Percentiles rank a stretch among this genome's conserved stretches.
These are phyloP conservation scores for Argopecten irradians DNA, from an alignment of 1,140 invertebrate species.

Conservation along the genomic window DNA sequence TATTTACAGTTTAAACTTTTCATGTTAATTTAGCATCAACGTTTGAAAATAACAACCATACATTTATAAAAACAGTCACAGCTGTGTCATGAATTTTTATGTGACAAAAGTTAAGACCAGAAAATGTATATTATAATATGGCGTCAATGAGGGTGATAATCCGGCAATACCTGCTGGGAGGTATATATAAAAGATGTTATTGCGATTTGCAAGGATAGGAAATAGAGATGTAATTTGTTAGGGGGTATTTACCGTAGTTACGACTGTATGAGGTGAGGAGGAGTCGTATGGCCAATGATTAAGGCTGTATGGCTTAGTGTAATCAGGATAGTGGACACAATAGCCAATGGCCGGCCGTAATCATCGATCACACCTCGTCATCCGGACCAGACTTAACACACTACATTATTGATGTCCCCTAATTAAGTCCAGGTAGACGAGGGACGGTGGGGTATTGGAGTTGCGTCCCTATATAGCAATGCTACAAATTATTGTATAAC, in stretches of 20 bases:
- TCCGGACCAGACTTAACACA: not conserved
- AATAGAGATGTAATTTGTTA: not conserved
- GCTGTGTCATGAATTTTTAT: too few relatives aligned
- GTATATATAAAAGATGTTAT: not conserved
- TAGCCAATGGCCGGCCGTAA: not conserved
- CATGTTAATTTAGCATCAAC: too few relatives aligned
- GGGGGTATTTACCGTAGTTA: not conserved
- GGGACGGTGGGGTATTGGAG: not conserved
- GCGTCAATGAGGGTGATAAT: not conserved
- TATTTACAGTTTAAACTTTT: too few relatives aligned
- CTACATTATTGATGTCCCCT: not conserved
- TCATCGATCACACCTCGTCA: conserved; percentile 14
- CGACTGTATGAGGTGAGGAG: not conserved
- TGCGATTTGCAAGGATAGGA: not conserved
- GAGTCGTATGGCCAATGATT: not conserved
- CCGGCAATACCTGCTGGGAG: not conserved
- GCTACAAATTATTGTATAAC: not conserved
- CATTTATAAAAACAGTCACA: too few relatives aligned
- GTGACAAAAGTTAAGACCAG: too few relatives aligned
- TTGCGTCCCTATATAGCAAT: not conserved
- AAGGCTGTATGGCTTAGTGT: not conserved
- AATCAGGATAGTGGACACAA: conserved; percentile 11
- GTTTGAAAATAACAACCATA: too few relatives aligned
- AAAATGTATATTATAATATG: not conserved
- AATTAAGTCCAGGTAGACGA: not conserved